These are phyloP conservation scores for Musca vetustissima DNA, from an alignment of 1,140 invertebrate genomes.

Conservation along the genomic window DNA sequence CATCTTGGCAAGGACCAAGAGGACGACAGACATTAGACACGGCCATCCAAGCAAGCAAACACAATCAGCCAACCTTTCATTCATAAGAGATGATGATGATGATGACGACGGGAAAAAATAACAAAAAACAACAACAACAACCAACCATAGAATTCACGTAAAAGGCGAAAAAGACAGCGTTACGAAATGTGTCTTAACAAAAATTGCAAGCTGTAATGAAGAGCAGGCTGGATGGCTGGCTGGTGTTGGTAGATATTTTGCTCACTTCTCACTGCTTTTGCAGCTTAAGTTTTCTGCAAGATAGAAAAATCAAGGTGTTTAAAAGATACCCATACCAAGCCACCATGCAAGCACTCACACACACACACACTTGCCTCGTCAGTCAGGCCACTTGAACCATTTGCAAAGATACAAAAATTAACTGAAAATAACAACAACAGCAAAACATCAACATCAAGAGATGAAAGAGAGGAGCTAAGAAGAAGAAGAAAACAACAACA, in stretches of 20 bases:
- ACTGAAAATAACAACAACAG: background rate
- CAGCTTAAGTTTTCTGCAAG: too few relatives aligned
- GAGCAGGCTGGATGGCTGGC: background rate
- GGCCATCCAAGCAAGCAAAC: too few relatives aligned
- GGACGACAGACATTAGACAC: background rate
- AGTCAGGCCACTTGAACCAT: background rate
- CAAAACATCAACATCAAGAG: background rate
- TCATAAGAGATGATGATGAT: too few relatives aligned
- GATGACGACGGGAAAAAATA: too few relatives aligned
- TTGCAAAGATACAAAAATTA: background rate
- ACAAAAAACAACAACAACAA: background rate
- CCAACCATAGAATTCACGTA: background rate
- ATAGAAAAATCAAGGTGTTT: too few relatives aligned
- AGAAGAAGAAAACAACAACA: background rate
- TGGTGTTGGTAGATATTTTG: background rate
- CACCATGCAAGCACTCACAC: too few relatives aligned
- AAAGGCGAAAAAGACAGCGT: background rate
- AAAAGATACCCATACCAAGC: background rate
- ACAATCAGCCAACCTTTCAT: too few relatives aligned
- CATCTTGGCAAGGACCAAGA: background rate
- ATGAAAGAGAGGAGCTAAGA: background rate
- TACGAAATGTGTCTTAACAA: too few relatives aligned
- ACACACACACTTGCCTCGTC: too few relatives aligned
- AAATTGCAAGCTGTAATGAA: constrained; percentile 14
- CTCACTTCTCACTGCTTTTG: too few relatives aligned